phyloP scores from a whole-genome alignment of 2,888 invertebrate genomes.

The Amblyjoppa proteus region DNA sequence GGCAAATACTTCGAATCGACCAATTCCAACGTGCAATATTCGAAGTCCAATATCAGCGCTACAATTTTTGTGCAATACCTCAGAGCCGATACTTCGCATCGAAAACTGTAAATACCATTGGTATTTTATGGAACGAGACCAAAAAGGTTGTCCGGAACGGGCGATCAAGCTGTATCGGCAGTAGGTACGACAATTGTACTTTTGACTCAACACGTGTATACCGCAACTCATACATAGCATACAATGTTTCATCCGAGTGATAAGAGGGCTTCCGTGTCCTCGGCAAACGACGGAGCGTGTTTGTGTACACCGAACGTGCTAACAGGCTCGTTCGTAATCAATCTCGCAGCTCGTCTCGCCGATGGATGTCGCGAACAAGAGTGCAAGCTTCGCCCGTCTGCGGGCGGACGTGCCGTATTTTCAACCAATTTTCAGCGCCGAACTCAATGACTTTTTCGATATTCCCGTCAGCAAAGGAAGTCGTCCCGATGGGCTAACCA shows the following conservation, averaged over 20 bases:
- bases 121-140: neutral
- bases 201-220: neutral
- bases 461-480: neutral
- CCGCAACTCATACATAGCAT: neutral
- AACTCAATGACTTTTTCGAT: neutral
- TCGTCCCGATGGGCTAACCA: neutral
- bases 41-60: neutral
- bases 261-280: slow-evolving; percentile 29
- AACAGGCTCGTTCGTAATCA: slow-evolving; percentile 31
- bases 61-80: neutral
- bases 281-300: slow-evolving; percentile 16
- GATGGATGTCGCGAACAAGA: slow-evolving; percentile 14
- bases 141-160: neutral
- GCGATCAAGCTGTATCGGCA: neutral
- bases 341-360: slow-evolving; percentile 28
- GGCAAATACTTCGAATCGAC: neutral
- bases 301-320: slow-evolving; percentile 29
- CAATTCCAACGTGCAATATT: neutral
- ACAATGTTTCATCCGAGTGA: slow-evolving; percentile 14
- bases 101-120: neutral
- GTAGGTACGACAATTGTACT: neutral
- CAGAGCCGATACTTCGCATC: neutral
- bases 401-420: neutral
- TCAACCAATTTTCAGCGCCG: neutral
- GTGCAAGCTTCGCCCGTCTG: neutral